Percentiles rank a stretch among this genome's conserved stretches.
Conservation (phyloP, 2,113 vertebrate genomes). For the Lasiurus cinereus region DNA sequence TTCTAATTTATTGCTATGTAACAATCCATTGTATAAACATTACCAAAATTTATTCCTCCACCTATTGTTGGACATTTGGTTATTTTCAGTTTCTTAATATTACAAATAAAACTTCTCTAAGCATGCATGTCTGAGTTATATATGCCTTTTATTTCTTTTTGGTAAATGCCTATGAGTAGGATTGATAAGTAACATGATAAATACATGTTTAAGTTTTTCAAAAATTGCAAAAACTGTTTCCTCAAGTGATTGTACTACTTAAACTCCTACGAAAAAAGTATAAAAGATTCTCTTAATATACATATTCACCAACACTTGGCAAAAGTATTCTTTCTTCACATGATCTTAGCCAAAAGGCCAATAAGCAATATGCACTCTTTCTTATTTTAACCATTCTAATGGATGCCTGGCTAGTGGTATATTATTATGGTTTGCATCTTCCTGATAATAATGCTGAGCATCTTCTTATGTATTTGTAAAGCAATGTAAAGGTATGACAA, state of each 20-base stretch:
- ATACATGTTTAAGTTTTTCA: background rate
- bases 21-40: background rate
- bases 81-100: background rate
- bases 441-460: no score
- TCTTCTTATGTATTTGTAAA: no score
- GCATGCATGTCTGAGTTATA: background rate
- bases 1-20: background rate
- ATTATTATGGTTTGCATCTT: no score
- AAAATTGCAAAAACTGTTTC: background rate
- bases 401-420: no score
- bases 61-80: background rate
- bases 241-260: background rate
- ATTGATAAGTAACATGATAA: background rate
- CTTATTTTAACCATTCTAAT: background rate
- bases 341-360: background rate
- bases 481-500: no score
- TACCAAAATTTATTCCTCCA: background rate
- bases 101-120: background rate
- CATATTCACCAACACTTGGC: background rate
- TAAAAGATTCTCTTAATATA: background rate
- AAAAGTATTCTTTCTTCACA: background rate
- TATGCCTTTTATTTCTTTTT: background rate
- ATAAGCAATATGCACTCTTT: background rate
- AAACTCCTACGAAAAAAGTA: background rate
- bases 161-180: background rate